These are phyloP conservation scores for Protaetia brevitarsis DNA, from an alignment of 1,140 invertebrate genomes.

Conservation along the genomic window DNA sequence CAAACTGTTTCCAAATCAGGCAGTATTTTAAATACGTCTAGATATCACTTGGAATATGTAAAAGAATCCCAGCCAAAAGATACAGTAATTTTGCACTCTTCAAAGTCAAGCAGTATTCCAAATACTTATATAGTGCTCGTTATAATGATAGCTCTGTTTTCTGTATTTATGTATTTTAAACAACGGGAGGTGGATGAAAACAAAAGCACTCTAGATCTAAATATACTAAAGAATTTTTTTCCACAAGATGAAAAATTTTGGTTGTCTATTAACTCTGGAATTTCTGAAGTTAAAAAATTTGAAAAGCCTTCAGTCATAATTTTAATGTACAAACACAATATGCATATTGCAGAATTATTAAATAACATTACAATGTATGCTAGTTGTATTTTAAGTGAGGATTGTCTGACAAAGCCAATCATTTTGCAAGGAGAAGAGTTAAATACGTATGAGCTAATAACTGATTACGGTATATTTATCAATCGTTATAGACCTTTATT, in stretches of 20 bases:
- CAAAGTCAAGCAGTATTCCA: no score
- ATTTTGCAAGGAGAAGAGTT: slow-evolving; percentile 30
- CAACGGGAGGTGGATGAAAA: background rate
- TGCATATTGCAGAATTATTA: slow-evolving; percentile 31
- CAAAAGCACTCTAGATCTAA: background rate
- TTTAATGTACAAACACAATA: slow-evolving; percentile 35
- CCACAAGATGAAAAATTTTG: slow-evolving; percentile 34
- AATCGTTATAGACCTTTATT: slow-evolving; percentile 43
- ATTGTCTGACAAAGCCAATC: slow-evolving; percentile 30
- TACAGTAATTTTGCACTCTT: no score
- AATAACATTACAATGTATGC: slow-evolving; percentile 28
- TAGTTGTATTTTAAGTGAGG: slow-evolving; percentile 30
- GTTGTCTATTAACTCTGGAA: slow-evolving; percentile 30
- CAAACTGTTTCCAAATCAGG: no score
- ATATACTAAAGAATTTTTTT: background rate
- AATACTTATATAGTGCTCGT: no score
- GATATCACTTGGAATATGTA: no score
- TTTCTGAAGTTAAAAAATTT: slow-evolving; percentile 31
- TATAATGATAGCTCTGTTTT: no score
- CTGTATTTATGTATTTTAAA: background rate
- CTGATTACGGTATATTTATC: slow-evolving; percentile 49
- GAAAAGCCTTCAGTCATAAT: slow-evolving; percentile 37
- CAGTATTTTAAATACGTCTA: no score
- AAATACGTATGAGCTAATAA: slow-evolving; percentile 33
- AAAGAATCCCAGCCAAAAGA: no score